Evolutionary conservation across 2,797 vertebrate genomes (phyloP).

Genomic region (Telmatherina bonti): DNA sequence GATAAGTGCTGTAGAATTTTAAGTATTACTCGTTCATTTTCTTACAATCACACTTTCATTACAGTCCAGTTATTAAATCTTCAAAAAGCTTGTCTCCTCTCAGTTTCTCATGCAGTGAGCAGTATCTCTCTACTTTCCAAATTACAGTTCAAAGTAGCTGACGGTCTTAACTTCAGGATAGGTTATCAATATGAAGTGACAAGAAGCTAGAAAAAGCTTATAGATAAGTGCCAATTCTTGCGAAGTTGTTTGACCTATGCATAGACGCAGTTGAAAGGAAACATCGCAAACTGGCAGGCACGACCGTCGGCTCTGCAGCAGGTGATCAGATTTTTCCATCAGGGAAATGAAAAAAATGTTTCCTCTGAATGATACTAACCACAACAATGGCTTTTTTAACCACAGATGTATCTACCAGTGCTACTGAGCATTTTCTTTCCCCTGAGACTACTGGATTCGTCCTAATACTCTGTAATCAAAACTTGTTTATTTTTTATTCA

Average conservation of each 20-base stretch:
- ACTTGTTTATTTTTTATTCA: background rate
- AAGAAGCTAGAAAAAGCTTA: background rate
- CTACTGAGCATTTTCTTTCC: too few relatives aligned
- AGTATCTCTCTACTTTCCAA: background rate
- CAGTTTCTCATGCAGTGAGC: conserved; percentile 1
- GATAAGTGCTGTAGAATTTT: conserved; percentile 31
- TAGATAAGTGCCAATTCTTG: too few relatives aligned
- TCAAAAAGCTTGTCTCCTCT: conserved; percentile 4
- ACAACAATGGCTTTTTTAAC: background rate
- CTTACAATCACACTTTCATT: conserved; percentile 12
- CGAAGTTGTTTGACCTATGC: background rate
- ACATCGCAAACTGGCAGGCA: too few relatives aligned
- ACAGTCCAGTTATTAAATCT: conserved; percentile 16
- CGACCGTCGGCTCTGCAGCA: background rate
- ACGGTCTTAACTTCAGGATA: background rate
- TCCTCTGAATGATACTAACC: background rate
- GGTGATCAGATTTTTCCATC: background rate
- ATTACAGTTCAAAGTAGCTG: background rate
- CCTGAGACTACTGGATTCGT: too few relatives aligned
- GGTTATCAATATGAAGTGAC: background rate
- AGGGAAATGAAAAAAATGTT: background rate
- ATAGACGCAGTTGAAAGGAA: background rate
- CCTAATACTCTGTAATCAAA: background rate
- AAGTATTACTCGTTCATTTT: conserved; percentile 21
- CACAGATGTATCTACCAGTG: background rate